Base-by-base conservation (phyloP, 2,797 vertebrate genomes). In the Eurystomus glaucurus region DNA sequence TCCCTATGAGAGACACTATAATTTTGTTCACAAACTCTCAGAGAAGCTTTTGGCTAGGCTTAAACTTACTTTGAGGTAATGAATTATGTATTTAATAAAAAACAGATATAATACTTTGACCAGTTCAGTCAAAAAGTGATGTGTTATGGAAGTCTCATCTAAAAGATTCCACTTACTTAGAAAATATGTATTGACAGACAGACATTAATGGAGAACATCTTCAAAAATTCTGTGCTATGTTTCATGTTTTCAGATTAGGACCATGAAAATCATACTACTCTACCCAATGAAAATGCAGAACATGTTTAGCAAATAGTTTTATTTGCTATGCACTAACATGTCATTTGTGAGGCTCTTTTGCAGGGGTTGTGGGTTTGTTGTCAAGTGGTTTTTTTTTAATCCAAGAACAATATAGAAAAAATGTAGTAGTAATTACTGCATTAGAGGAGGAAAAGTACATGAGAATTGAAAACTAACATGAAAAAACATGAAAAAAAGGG, bases 121-220 rank as follows among this genome's bases (percentile, higher is more conserved):
- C 8, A 64, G n/a, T 51, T 33, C 70, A 45, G n/a, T 46, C 29
- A 62, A 77, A 50, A 82, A 64, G 8, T 25, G 20, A n/a, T 43
- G 18, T 46, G 14, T 23, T 62, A 43, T 16, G 13, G 45, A 45
- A 64, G 14, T 76, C 28, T 51, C 4, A 23, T 46, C 14, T 46
- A 8, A 46, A 75, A 70, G 10, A 31, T 70, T 57, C 13, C 14
- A 29, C 35, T 80, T 80, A 37, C 37, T 37, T 20, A 15, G 50
- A 51, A 86, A 75, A 51, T 18, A 55, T 45, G n/a, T 57, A 43
- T 18, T 57, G 43, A 12, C 8, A 35, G 29, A 46, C 20, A 39
- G 19, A 39, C 4, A 31, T 54, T 39, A 48, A 39, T 13, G 22
- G 12, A 74, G 14, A 70, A 62, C 0, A 0, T n/a, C 29, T 33